Evolutionary conservation across 1,140 invertebrate species (phyloP).

Genomic region (Neodiprion lecontei): DNA sequence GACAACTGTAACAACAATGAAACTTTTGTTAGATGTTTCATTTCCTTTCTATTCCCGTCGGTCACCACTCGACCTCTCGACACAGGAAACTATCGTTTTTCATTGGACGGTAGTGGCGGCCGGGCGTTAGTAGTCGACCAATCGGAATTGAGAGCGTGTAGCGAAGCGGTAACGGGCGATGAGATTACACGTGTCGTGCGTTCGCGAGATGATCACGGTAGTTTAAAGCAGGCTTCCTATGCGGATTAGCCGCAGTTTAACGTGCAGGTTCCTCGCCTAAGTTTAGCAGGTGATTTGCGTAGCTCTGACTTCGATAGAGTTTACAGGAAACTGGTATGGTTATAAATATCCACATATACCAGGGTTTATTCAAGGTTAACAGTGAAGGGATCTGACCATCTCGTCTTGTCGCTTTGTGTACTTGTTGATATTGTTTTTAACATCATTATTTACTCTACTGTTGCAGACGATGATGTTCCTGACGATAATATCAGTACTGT

Average conservation of each 20-base stretch:
- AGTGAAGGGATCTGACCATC: no score
- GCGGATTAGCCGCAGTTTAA: background rate
- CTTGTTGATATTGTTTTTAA: no score
- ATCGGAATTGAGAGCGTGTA: slow-evolving; percentile 2
- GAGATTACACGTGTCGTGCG: slow-evolving; percentile 3
- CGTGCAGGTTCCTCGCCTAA: background rate
- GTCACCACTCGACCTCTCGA: no score
- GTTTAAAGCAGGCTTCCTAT: background rate
- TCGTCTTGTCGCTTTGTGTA: no score
- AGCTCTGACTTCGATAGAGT: no score
- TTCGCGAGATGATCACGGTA: background rate
- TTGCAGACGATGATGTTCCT: background rate
- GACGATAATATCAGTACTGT: background rate
- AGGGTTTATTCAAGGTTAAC: no score
- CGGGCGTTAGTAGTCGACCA: background rate
- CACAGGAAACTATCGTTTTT: no score
- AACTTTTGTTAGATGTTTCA: no score
- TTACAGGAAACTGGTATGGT: no score
- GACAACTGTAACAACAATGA: no score
- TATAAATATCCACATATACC: no score
- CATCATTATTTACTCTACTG: background rate
- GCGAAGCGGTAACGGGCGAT: background rate
- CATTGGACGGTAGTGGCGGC: background rate
- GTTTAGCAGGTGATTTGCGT: background rate
- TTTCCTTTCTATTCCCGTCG: no score